Conservation (phyloP, 2,113 vertebrate genomes). For the Hippocampus guttulatus region DNA sequence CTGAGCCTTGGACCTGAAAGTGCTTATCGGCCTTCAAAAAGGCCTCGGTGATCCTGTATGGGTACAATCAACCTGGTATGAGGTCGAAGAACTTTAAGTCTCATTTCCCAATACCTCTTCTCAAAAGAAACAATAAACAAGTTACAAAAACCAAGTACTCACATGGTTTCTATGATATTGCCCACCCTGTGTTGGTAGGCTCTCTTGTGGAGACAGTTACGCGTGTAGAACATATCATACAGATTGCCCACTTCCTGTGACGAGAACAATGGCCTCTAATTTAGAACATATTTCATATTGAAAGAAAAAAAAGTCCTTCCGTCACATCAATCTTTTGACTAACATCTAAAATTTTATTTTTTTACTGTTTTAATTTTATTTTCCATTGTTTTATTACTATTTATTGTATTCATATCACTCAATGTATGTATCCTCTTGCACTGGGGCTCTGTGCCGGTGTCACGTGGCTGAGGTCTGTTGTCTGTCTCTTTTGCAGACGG, state of each 20-base stretch:
- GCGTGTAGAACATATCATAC: slow-evolving; percentile 93
- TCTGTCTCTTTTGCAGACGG: too few species aligned
- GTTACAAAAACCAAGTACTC: slow-evolving; percentile 55
- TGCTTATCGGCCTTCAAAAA: slow-evolving; percentile 82
- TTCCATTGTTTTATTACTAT: too few species aligned
- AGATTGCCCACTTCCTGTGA: slow-evolving; percentile 86
- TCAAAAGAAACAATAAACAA: background rate
- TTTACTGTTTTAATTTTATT: too few species aligned
- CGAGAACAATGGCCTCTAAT: background rate
- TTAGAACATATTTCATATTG: background rate
- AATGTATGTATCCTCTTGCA: too few species aligned
- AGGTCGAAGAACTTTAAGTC: background rate
- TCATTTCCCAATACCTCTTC: background rate
- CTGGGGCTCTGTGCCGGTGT: too few species aligned
- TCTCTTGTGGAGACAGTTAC: slow-evolving; percentile 84
- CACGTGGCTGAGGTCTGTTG: too few species aligned
- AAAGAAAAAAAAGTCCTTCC: background rate
- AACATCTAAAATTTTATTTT: too few species aligned
- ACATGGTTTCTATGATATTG: slow-evolving; percentile 92
- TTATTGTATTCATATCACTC: too few species aligned
- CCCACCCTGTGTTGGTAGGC: slow-evolving; percentile 93
- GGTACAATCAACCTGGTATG: background rate
- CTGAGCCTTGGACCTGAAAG: slow-evolving; percentile 74
- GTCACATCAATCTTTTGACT: too few species aligned
- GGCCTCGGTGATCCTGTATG: slow-evolving; percentile 87